Evolutionary conservation across 1,140 invertebrate species (phyloP).

Genomic region (Euschistus heros): DNA sequence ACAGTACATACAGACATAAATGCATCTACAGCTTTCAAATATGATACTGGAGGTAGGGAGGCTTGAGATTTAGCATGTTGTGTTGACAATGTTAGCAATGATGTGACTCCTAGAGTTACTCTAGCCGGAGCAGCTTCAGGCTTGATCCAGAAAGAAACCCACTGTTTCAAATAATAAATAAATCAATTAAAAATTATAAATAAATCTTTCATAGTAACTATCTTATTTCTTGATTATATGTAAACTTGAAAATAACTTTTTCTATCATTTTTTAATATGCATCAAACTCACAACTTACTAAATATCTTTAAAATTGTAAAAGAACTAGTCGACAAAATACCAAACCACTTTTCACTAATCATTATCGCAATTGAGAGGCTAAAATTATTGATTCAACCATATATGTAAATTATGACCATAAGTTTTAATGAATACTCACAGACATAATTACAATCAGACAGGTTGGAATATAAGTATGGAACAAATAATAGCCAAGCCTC

Average conservation of each 20-base stretch:
- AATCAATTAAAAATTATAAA: not conserved
- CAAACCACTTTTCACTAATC: too few relatives aligned
- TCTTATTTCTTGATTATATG: too few relatives aligned
- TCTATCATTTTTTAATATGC: too few relatives aligned
- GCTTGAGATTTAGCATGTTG: slow-evolving; percentile 86
- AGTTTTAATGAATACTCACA: slow-evolving; percentile 38
- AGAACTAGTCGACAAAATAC: too few relatives aligned
- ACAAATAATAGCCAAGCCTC: slow-evolving; percentile 73
- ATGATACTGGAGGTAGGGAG: slow-evolving; percentile 77
- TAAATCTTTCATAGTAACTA: not conserved
- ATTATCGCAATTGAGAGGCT: too few relatives aligned
- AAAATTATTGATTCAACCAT: too few relatives aligned
- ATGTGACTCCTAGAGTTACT: slow-evolving; percentile 82
- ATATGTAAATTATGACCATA: too few relatives aligned
- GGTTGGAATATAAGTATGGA: slow-evolving; percentile 80
- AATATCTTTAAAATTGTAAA: too few relatives aligned
- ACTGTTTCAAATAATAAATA: slow-evolving; percentile 40
- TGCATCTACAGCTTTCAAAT: slow-evolving; percentile 79
- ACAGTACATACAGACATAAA: slow-evolving; percentile 87
- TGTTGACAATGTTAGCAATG: slow-evolving; percentile 77
- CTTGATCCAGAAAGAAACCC: slow-evolving; percentile 91
- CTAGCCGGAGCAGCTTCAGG: slow-evolving; percentile 77
- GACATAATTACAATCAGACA: slow-evolving; percentile 84
- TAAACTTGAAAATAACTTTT: too few relatives aligned
- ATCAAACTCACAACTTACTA: too few relatives aligned